Base-by-base conservation (phyloP, 2,888 invertebrate species). In the Limenitis arthemis region DNA sequence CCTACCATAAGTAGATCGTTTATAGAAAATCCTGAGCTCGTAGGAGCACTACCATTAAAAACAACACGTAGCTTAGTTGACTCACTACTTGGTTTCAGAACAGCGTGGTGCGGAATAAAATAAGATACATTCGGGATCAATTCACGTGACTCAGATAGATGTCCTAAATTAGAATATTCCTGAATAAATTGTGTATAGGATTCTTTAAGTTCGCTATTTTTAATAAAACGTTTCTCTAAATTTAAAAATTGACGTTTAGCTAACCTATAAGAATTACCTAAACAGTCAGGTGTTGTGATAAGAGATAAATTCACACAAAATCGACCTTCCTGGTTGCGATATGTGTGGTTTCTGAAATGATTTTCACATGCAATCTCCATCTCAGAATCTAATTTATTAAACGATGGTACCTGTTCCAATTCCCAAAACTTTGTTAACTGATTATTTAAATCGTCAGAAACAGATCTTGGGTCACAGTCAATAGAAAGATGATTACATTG, bases 381-480 rank as follows among this genome's bases (percentile, higher is more conserved):
- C 8, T 54, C 31, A 34, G 49, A 61, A 6, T 58, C 31, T 8
- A 51, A 6, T 34, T 53, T 52, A 30, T 9, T 29, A 20, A 20
- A 20, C 20, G 1, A 4, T 6, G 64, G 64, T 38, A 64, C 9
- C 6, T 62, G 59, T 47, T 65, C 65, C 6, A 65, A 5, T 3
- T 61, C 57, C 49, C 49, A 49, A 43, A 43, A 49, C 30, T 49
- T 49, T 5, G 8, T 30, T 61, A 49, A 6, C 11, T 47, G 38
- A 5, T 49, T 53, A 34, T 63, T 50, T 39, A 61, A 36, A 32
- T 51, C 8, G 4, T 32, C 47, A 29, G 42, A 28, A 12, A 49
- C 42, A 1, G 28, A 20, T 3, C 20, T 30, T 31, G 9, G 5
- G 8, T 28, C n/a, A n/a, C 36, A 34, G 2, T 47, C 11, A 32